phyloP scores from a whole-genome alignment of 2,888 invertebrate species.

The Cactoblastis cactorum region DNA sequence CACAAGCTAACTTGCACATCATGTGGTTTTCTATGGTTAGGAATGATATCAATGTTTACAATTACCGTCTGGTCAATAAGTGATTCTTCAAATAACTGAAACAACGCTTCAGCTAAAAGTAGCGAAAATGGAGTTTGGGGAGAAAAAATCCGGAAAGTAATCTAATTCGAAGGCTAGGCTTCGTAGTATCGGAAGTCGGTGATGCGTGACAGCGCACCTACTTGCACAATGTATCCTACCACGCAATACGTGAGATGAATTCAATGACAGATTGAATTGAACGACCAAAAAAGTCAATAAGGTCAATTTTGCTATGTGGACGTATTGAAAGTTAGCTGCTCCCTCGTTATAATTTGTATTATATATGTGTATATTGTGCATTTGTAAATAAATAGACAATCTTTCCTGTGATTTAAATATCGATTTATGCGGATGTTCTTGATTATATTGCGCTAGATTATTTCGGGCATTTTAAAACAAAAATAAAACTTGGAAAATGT shows the following conservation, averaged over 20 bases:
- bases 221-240: slow-evolving; percentile 17
- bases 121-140: slow-evolving; percentile 17
- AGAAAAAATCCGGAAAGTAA: slow-evolving; percentile 36
- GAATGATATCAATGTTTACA: not conserved
- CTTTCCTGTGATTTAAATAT: too few species aligned
- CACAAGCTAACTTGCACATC: not conserved
- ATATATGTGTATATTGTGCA: too few species aligned
- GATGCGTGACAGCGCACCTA: slow-evolving; percentile 31
- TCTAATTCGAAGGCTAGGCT: slow-evolving; percentile 35
- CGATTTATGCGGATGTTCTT: too few species aligned
- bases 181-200: slow-evolving; percentile 34
- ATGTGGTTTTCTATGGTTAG: not conserved
- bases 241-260: slow-evolving; percentile 18
- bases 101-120: not conserved
- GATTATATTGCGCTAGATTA: too few species aligned
- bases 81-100: not conserved
- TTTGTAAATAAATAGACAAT: too few species aligned
- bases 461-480: too few species aligned
- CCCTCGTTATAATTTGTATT: too few species aligned
- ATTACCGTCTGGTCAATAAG: not conserved
- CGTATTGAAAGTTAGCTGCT: too few species aligned
- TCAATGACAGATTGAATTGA: not conserved
- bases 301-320: too few species aligned
- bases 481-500: too few species aligned
- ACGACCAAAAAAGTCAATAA: not conserved